Evolutionary conservation across 1,140 invertebrate genomes (phyloP), one percentile per base, ranked within the genome.

Genomic region (Drosophila paulistorum): DNA sequence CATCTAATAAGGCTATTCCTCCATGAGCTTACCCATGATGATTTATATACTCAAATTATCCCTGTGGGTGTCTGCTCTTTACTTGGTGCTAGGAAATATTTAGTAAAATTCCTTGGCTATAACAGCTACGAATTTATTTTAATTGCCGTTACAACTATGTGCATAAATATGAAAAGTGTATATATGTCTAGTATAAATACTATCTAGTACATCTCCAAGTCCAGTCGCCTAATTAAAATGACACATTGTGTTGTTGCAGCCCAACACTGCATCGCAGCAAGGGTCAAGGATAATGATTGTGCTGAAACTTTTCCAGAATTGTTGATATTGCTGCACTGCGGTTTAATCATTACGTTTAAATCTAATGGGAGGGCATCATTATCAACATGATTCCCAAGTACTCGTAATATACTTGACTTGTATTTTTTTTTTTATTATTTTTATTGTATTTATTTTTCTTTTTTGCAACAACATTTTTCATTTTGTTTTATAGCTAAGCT

Each of bases 331-430:
- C 37, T 59, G 42, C 59, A 35, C 62, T 70, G 72, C 45, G 75
- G 76, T 73, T 86, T 87, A 86, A 86, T 86, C 83, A 86, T 86
- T 86, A 86, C 79, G 83, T 86, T 86, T 87, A 86, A 85, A 85
- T 85, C 82, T 76, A 75, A 82, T 86, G 82, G 79, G 55, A 59
- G 63, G 60, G 68, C 71, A 45, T 30, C 45, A 51, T 51, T 51
- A 23, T 23, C 45, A 23, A 51, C 45, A 51, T 51, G 45, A 51
- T 51, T 51, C 45, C 74, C 30, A 39, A 58, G 64, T 51, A 66
- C 64, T 64, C 63, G 54, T 60, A 69, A 39, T 23, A 20, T 68
- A 74, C 71, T 82, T 78, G 59, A 23, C 45, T 51, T 71, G 67
- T 66, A 82, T 59, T 45, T 10, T 37, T 62, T 0, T n/a, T 26